Evolutionary conservation across 2,113 vertebrate genomes (phyloP).

Genomic region (Chelonoidis abingdonii): DNA sequence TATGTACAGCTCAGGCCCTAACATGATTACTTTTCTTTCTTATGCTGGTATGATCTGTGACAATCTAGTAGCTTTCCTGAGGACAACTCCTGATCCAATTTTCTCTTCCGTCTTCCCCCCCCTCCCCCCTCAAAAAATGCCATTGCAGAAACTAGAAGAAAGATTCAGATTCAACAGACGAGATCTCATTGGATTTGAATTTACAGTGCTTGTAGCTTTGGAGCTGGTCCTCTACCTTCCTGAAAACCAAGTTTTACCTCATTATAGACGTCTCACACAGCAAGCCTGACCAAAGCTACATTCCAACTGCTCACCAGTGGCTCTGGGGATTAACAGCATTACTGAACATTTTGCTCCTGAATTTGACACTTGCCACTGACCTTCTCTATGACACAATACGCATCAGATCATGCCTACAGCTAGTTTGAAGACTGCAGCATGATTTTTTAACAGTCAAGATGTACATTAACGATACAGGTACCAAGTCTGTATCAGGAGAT

Average conservation of each 20-base stretch:
- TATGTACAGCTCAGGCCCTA: background rate
- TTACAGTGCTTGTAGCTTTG: slow-evolving; percentile 96
- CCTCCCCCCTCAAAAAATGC: background rate
- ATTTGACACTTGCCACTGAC: background rate
- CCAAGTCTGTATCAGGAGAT: slow-evolving; percentile 17
- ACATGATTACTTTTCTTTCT: background rate
- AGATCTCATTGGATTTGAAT: slow-evolving; percentile 94
- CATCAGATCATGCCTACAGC: background rate
- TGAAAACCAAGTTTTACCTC: slow-evolving; percentile 94
- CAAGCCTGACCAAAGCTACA: slow-evolving; percentile 78
- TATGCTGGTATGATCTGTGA: background rate
- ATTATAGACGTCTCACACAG: slow-evolving; percentile 92
- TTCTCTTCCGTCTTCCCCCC: background rate
- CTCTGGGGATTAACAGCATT: background rate
- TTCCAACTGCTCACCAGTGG: background rate
- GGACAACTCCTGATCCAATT: slow-evolving; percentile 3
- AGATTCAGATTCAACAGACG: slow-evolving; percentile 93
- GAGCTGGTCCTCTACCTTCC: slow-evolving; percentile 97
- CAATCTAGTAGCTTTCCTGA: background rate
- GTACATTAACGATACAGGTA: background rate
- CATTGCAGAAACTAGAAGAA: slow-evolving; percentile 92
- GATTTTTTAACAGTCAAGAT: background rate
- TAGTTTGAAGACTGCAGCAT: background rate
- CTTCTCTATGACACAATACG: background rate
- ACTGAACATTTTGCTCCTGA: background rate